A percentile compares a stretch with the other conserved stretches of the same genome.
Evolutionary conservation across 2,888 invertebrate genomes (phyloP).

Genomic region (Eupelmus urozonus): DNA sequence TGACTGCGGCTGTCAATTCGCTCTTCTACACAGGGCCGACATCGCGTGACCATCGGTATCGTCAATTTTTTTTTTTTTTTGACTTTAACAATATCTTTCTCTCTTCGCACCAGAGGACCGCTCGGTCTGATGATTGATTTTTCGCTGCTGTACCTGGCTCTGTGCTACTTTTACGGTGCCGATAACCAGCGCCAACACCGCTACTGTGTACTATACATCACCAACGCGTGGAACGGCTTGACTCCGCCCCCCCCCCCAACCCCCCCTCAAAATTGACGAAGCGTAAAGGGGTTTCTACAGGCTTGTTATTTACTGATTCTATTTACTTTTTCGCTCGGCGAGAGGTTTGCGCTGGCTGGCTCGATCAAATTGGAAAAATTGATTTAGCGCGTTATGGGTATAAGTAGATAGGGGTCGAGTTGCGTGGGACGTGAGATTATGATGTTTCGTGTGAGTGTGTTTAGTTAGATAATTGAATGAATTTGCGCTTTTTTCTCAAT

Average conservation of each 20-base stretch:
- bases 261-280: slow-evolving; percentile 29
- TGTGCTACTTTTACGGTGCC: slow-evolving; percentile 21
- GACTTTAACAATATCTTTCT: no score
- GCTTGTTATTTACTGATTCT: background rate
- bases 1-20: slow-evolving; percentile 94
- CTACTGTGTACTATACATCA: background rate
- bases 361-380: no score
- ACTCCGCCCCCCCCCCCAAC: no score
- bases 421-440: background rate
- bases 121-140: slow-evolving; percentile 41
- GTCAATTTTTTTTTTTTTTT: slow-evolving; percentile 52
- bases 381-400: no score
- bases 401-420: no score
- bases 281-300: slow-evolving; percentile 43
- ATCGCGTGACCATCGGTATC: slow-evolving; percentile 79
- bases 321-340: no score
- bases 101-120: background rate
- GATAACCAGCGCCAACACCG: slow-evolving; percentile 5
- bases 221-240: background rate
- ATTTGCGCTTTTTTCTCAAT: no score
- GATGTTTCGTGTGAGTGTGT: no score
- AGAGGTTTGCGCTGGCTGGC: no score
- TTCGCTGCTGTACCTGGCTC: background rate
- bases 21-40: slow-evolving; percentile 90
- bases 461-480: no score